Base-by-base conservation (phyloP, 2,888 invertebrate genomes). In the Drosophila buzzatii region DNA sequence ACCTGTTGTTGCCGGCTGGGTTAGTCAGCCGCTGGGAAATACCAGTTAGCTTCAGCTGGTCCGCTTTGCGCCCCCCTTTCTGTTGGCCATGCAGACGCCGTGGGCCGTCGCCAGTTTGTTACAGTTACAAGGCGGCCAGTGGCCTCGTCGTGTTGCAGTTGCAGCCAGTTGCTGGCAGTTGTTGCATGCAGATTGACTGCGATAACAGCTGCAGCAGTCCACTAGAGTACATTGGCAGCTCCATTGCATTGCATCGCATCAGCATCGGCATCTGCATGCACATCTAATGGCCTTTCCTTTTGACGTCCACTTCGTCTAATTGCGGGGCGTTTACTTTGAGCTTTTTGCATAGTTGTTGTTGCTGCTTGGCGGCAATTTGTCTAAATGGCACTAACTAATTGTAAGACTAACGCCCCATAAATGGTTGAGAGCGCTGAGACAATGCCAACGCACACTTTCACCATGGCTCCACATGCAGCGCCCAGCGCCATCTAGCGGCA, bases 11-110 rank as follows among this genome's bases (percentile, higher is more conserved):
- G 81, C 77, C 61, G 57, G 53, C 57, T 57, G 57, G 79, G 79
- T 85, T 85, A 85, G 89, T 85, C 89, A 89, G 89, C 85, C 82
- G 84, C 87, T 88, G 85, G 85, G 89, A 89, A 86, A 89, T 85
- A 89, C 89, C 87, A 85, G 85, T 85, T 81, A 86, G 58, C 41
- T 20, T 3, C 27, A 27, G 56, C 35, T 53, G 27, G 7, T 16
- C 31, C 55, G 20, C 8, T 39, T 20, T 37, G 27, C 9, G 1
- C 8, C 23, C 59, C 27, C 62, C 7, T 23, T 2, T 70, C 8
- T 1, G 70, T 86, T 85, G 89, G 86, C 18, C n/a, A 10, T 51
- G 60, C 89, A 85, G 85, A 85, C 89, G 87, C 89, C 77, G 87
- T 85, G 82, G 89, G 85, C 87, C 73, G 86, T 73, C 74, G 80